Percentiles rank a stretch among this genome's conserved stretches.
phyloP scores from a whole-genome alignment of 1,140 invertebrate genomes.

The Tribolium madens region DNA sequence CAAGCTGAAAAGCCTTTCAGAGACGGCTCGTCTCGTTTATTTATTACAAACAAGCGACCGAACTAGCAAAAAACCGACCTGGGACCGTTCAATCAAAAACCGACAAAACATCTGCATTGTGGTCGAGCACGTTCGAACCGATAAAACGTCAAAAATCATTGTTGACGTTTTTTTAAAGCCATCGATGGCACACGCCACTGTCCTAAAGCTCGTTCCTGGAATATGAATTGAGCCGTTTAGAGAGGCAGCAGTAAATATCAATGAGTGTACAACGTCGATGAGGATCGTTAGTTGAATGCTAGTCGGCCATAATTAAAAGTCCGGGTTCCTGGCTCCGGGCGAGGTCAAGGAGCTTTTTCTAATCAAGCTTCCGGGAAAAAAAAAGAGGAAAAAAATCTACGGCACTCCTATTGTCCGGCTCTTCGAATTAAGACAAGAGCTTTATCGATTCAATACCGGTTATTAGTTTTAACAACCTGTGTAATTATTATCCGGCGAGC shows the following conservation, averaged over 20 bases:
- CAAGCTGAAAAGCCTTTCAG: constrained; percentile 23
- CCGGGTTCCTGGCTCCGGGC: neutral
- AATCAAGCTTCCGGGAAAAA: constrained; percentile 14
- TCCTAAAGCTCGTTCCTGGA: neutral
- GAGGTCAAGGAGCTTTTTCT: constrained; percentile 26
- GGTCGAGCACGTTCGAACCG: neutral
- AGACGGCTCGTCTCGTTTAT: constrained; percentile 21
- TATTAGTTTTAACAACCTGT: constrained; percentile 28
- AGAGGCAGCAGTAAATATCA: constrained; percentile 6
- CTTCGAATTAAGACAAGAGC: constrained; percentile 17
- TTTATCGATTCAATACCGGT: constrained; percentile 22
- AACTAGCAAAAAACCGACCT: neutral
- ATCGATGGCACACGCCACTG: constrained; percentile 9
- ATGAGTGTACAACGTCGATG: constrained; percentile 10
- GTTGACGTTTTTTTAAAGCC: neutral
- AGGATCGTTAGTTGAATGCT: constrained; percentile 2
- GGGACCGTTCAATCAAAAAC: neutral
- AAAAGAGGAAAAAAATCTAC: neutral
- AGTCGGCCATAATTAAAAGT: constrained; percentile 21
- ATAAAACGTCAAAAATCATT: neutral
- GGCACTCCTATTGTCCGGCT: neutral
- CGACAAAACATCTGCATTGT: neutral
- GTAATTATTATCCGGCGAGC: constrained; percentile 29
- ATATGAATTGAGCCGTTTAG: constrained; percentile 16
- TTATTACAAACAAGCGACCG: constrained; percentile 3